These are phyloP conservation scores for Hymenochirus boettgeri DNA, from an alignment of 2,113 vertebrate species.

Conservation along the genomic window DNA sequence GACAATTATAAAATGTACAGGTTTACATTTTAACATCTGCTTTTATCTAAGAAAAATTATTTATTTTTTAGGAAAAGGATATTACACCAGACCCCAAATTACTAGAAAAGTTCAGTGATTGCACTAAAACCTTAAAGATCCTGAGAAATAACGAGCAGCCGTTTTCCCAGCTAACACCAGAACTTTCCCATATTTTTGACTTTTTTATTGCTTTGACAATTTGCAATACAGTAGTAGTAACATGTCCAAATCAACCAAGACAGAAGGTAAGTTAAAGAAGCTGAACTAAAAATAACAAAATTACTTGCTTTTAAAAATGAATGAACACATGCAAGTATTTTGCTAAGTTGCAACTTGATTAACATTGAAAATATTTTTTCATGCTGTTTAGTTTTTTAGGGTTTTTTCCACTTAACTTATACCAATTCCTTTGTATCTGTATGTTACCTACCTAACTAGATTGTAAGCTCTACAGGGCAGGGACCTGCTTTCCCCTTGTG, in stretches of 20 bases:
- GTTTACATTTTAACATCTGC: too few species aligned
- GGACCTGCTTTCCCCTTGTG: too few species aligned
- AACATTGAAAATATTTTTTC: background rate
- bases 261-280: conserved; percentile 76
- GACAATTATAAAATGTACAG: too few species aligned
- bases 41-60: background rate
- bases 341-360: too few species aligned
- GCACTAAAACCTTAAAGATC: conserved; percentile 74
- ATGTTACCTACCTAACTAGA: too few species aligned
- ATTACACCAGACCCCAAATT: conserved; percentile 90
- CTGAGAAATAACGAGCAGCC: conserved; percentile 71
- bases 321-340: too few species aligned
- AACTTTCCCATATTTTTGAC: conserved; percentile 83
- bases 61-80: conserved; percentile 80
- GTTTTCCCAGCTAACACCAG: conserved; percentile 74
- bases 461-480: too few species aligned
- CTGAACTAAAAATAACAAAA: too few species aligned
- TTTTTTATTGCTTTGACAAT: conserved; percentile 94
- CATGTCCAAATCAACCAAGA: conserved; percentile 85
- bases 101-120: conserved; percentile 87
- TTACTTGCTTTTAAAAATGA: too few species aligned
- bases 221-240: conserved; percentile 95
- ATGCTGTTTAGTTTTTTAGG: background rate
- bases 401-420: too few species aligned
- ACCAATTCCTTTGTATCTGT: too few species aligned